Conservation (phyloP, 2,113 vertebrate species). For the Rhineura floridana region DNA sequence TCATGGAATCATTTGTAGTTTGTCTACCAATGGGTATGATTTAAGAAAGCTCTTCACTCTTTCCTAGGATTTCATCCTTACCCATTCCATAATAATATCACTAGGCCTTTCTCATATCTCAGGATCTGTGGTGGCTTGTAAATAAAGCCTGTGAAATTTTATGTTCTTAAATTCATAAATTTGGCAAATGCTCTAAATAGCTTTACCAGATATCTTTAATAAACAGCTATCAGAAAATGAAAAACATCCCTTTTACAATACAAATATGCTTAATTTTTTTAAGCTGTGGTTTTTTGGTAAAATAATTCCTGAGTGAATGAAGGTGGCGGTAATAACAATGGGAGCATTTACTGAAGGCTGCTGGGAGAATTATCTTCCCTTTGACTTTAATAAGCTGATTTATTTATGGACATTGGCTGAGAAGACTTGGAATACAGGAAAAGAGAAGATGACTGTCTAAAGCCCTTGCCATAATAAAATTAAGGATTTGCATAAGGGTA, state of each 20-base stretch:
- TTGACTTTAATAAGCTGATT: conserved; percentile 62
- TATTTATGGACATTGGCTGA: conserved; percentile 57
- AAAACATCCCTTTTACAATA: conserved; percentile 47
- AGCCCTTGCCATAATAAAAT: conserved; percentile 24
- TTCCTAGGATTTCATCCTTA: not conserved
- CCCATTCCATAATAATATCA: rapidly evolving
- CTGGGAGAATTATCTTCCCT: conserved; percentile 57
- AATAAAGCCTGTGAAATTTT: conserved; percentile 8
- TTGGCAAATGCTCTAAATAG: not conserved
- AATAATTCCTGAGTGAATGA: conserved; percentile 18
- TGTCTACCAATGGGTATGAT: not conserved
- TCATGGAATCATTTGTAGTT: not conserved
- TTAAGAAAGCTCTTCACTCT: not conserved
- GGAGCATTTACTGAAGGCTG: conserved; percentile 33
- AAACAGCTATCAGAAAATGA: conserved; percentile 39
- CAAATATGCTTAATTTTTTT: conserved; percentile 14
- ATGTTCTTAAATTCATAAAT: conserved; percentile 22
- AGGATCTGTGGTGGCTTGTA: not conserved
- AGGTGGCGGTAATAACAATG: not conserved
- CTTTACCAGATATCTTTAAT: conserved; percentile 43
- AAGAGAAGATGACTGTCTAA: conserved; percentile 46
- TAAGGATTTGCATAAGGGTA: conserved; percentile 50
- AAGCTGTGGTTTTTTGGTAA: conserved; percentile 4
- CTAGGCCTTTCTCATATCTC: not conserved
- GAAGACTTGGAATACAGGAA: conserved; percentile 48